These are phyloP conservation scores for Leucania comma DNA, from an alignment of 2,888 invertebrate species.

Conservation along the genomic window DNA sequence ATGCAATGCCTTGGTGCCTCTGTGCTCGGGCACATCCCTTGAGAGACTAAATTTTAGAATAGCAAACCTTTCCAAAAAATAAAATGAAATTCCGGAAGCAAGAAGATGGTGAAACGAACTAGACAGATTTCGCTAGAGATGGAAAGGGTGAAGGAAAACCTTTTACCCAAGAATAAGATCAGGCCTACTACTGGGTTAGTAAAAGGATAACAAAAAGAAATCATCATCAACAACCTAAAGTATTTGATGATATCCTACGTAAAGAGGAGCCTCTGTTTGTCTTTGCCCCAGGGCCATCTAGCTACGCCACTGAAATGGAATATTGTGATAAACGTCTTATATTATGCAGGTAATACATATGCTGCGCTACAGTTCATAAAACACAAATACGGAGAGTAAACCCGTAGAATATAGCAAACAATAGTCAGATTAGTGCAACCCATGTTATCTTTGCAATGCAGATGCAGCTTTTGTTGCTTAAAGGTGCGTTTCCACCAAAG, in stretches of 20 bases:
- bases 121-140: too few relatives aligned
- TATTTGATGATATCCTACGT: too few relatives aligned
- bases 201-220: too few relatives aligned
- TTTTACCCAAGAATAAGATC: too few relatives aligned
- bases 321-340: neutral
- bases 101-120: neutral
- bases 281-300: too few relatives aligned
- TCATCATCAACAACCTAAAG: too few relatives aligned
- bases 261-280: too few relatives aligned
- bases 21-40: too few relatives aligned
- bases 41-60: neutral
- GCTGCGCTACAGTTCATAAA: neutral
- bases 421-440: constrained; percentile 19
- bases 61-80: neutral
- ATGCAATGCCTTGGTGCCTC: too few relatives aligned
- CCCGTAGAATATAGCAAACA: constrained; percentile 13
- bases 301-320: too few relatives aligned
- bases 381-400: constrained; percentile 1
- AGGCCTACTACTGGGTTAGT: too few relatives aligned
- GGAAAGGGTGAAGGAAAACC: too few relatives aligned
- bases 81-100: neutral
- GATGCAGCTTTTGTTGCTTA: constrained; percentile 20
- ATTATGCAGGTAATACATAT: neutral
- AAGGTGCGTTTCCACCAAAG: neutral
- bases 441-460: constrained; percentile 39